Evolutionary conservation across 2,888 invertebrate species (phyloP), one percentile per base, ranked within the genome.

Genomic region (Calameuta pallipes): DNA sequence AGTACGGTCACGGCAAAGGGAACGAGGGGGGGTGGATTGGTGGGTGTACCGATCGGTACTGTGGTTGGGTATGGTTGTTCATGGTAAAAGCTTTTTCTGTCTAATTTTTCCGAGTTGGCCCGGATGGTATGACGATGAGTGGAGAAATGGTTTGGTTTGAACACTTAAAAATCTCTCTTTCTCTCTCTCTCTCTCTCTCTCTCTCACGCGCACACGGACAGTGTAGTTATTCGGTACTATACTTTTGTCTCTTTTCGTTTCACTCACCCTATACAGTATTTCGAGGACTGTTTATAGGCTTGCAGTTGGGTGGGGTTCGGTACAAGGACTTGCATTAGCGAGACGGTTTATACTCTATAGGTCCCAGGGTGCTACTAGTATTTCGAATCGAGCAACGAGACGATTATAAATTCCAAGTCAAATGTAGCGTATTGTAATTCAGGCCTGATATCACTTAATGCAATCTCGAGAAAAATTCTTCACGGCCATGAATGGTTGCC

Each of bases 351-450:
- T 83, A 82, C 85, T 83, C 87, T 89, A 90, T 89, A 85, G 89
- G 88, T 90, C 90, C 90, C 90, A 83, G 85, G 90, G 88, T 87
- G 87, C 81, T 82, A 87, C 85, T 88, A 85, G 85, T 84, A 81
- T 84, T 81, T 80, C 83, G 85, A 82, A 84, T 86, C 83, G 82
- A 34, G 81, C 69, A 73, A n/a, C 79, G 71, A 78, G 84, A 85
- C 87, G 88, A 91, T 91, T 91, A 90, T 91, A 91, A 91, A 91
- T 91, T 90, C 87, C 88, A 81, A 88, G 87, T 88, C 90, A 91
- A 91, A 91, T 90, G 90, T 90, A 91, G 89, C 90, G 91, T 89
- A 87, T 87, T 90, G 87, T 89, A 89, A 89, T 89, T 90, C 86
- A 84, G 82, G 80, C 81, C 84, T 81, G 89, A 87, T 90, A 90